Evolutionary conservation across 1,140 invertebrate species (phyloP).

Genomic region (Gonioctena quinquepunctata): DNA sequence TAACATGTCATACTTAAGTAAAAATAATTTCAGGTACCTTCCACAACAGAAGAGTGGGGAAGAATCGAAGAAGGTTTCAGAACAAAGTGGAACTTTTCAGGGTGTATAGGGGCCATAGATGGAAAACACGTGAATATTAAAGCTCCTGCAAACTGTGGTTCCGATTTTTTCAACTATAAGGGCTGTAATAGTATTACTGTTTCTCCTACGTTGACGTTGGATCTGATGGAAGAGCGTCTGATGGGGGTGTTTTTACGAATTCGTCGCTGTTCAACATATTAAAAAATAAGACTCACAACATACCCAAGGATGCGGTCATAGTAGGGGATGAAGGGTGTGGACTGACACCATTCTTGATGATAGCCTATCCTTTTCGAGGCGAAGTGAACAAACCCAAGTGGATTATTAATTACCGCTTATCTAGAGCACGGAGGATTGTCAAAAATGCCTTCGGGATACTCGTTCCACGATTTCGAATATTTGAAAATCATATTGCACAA

Average conservation of each 20-base stretch:
- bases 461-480: slow-evolving; percentile 47
- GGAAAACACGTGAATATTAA: slow-evolving; percentile 49
- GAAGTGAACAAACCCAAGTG: neutral
- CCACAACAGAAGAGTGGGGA: neutral
- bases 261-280: slow-evolving; percentile 31
- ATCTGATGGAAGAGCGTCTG: slow-evolving; percentile 41
- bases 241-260: slow-evolving; percentile 45
- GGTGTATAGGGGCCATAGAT: slow-evolving; percentile 46
- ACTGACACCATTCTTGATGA: neutral
- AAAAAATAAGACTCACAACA: neutral
- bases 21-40: neutral
- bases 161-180: slow-evolving; percentile 28
- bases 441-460: slow-evolving; percentile 60
- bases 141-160: slow-evolving; percentile 39
- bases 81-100: slow-evolving; percentile 19
- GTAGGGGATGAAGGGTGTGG: neutral
- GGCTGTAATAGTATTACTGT: slow-evolving; percentile 34
- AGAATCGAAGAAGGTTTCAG: neutral
- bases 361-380: neutral
- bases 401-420: slow-evolving; percentile 35
- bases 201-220: slow-evolving; percentile 47
- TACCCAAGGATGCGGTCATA: neutral
- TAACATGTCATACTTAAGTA: neutral
- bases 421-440: slow-evolving; percentile 44
- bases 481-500: slow-evolving; percentile 22